Conservation (phyloP, 2,797 vertebrate genomes). For the Onychomys arenicola region DNA sequence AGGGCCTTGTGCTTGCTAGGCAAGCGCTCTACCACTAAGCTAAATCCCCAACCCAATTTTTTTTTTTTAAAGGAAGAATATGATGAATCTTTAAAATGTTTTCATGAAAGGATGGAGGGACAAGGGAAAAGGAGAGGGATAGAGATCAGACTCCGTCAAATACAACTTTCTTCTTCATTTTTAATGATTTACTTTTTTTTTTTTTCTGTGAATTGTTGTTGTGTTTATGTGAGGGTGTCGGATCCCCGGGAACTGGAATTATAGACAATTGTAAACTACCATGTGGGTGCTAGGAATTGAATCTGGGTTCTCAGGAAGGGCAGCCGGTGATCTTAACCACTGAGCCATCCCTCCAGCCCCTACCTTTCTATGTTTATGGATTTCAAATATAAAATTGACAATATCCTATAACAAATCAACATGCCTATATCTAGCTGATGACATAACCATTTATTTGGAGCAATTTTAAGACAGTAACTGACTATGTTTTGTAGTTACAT, state of each 20-base stretch:
- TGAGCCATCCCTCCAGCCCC: background rate
- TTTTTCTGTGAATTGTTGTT: background rate
- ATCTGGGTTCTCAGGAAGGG: background rate
- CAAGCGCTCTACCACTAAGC: no score
- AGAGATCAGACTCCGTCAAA: background rate
- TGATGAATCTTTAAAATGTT: conserved; percentile 18
- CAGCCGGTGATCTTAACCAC: background rate
- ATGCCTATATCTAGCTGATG: background rate
- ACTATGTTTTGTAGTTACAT: background rate
- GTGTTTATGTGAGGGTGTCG: background rate
- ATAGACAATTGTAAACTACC: background rate
- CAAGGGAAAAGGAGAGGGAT: background rate
- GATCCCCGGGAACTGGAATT: background rate
- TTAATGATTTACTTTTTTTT: background rate
- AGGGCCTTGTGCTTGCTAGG: no score
- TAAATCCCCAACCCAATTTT: no score
- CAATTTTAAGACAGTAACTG: background rate
- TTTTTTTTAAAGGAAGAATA: background rate
- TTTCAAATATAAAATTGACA: background rate
- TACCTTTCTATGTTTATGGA: conserved; percentile 40
- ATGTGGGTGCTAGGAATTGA: background rate
- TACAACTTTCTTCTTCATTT: background rate
- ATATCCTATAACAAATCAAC: conserved; percentile 33
- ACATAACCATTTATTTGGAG: conserved; percentile 6
- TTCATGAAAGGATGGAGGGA: background rate